Conservation (phyloP, 2,888 invertebrate genomes). For the Dioctria linearis region DNA sequence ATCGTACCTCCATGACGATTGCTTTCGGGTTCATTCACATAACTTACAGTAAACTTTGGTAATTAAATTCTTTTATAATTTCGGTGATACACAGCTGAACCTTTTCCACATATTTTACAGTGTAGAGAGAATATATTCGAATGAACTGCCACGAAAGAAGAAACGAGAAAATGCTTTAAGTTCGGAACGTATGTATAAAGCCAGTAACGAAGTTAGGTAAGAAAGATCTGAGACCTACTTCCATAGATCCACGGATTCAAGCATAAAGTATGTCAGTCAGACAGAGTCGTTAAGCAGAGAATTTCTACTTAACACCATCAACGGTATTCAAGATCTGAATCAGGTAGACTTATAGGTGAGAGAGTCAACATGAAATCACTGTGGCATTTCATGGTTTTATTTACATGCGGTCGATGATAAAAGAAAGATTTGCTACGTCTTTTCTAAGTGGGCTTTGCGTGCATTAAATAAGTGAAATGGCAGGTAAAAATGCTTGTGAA, state of each 20-base stretch:
- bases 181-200: slow-evolving; percentile 31
- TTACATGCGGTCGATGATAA: slow-evolving; percentile 15
- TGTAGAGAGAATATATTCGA: slow-evolving; percentile 45
- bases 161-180: slow-evolving; percentile 54
- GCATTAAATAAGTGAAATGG: background rate
- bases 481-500: too few species aligned
- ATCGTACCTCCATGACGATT: slow-evolving; percentile 16
- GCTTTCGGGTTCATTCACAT: slow-evolving; percentile 42
- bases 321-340: slow-evolving; percentile 40
- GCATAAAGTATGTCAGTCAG: slow-evolving; percentile 64
- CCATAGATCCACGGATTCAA: slow-evolving; percentile 60
- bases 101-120: slow-evolving; percentile 31
- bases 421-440: slow-evolving; percentile 18
- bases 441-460: background rate
- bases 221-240: slow-evolving; percentile 62
- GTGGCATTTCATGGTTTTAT: slow-evolving; percentile 39
- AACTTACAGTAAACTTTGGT: slow-evolving; percentile 37
- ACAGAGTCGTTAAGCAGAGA: slow-evolving; percentile 54
- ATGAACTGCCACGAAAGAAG: slow-evolving; percentile 47
- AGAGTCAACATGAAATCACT: slow-evolving; percentile 35
- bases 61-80: slow-evolving; percentile 39
- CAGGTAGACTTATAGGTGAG: slow-evolving; percentile 42
- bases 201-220: slow-evolving; percentile 49
- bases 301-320: slow-evolving; percentile 50
- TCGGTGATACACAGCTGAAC: slow-evolving; percentile 30